Evolutionary conservation across 2,113 vertebrate species (phyloP).

Genomic region (Mugil cephalus): DNA sequence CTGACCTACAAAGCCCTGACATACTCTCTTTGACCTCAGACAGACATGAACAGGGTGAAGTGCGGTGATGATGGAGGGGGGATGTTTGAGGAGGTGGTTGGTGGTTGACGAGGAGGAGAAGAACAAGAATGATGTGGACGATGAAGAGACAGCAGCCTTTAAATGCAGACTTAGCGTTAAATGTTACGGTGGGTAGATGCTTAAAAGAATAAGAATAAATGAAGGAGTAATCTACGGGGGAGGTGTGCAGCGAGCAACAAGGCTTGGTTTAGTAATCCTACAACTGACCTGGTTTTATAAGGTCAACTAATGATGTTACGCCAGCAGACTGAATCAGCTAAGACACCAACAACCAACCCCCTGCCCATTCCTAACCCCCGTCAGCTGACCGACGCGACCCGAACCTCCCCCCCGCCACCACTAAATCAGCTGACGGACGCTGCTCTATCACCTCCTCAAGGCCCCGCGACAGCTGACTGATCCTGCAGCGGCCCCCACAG

Average conservation of each 20-base stretch:
- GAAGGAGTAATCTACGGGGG: neutral
- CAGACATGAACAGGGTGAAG: neutral
- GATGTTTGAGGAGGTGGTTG: neutral
- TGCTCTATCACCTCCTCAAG: constrained; percentile 33
- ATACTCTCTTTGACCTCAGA: constrained; percentile 44
- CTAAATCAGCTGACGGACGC: constrained; percentile 69
- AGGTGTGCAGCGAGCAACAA: neutral
- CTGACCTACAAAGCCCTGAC: constrained; percentile 64
- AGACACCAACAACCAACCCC: constrained; percentile 25
- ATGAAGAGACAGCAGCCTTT: neutral
- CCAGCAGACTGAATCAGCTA: constrained; percentile 51
- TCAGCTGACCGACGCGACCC: constrained; percentile 62
- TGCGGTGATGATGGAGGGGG: neutral
- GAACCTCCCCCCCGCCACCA: neutral
- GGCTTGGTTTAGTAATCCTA: constrained; percentile 74
- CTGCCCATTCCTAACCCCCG: constrained; percentile 22
- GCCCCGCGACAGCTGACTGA: constrained; percentile 63
- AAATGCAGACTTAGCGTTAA: neutral
- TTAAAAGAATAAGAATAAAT: neutral
- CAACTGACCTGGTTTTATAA: constrained; percentile 77
- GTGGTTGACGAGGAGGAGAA: neutral
- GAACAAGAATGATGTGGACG: neutral
- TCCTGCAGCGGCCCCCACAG: neutral
- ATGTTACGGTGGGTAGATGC: neutral
- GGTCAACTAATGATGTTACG: constrained; percentile 71